Conservation (phyloP, 2,888 invertebrate genomes). For the Dinocampus coccinellae region DNA sequence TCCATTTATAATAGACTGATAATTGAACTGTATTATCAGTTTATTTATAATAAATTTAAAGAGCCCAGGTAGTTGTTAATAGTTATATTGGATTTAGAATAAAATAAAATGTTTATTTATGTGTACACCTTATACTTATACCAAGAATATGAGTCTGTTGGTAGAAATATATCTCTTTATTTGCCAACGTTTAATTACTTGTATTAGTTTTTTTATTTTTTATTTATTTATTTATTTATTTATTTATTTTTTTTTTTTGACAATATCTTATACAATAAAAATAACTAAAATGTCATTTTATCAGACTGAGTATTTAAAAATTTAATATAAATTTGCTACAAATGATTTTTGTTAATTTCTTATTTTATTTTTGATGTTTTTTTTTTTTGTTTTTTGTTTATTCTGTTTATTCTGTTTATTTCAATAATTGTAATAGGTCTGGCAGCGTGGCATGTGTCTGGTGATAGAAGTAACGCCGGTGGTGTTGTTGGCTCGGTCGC, state of each 20-base stretch:
- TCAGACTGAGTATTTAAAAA: no score
- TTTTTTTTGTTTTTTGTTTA: conserved; percentile 13
- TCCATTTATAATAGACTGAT: conserved; percentile 14
- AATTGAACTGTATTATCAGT: conserved; percentile 35
- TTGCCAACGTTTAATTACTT: conserved; percentile 44
- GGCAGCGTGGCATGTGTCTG: conserved; percentile 87
- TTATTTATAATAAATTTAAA: conserved; percentile 28
- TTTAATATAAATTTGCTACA: conserved; percentile 1
- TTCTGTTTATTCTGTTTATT: no score
- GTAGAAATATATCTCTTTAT: conserved; percentile 42
- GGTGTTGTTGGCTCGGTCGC: conserved; percentile 63
- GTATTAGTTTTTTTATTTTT: conserved; percentile 33
- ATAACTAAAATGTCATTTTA: no score
- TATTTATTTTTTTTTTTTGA: no score
- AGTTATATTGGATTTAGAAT: neutral
- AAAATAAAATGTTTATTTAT: neutral
- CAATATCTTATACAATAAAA: no score
- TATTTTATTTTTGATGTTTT: neutral
- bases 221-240: conserved; percentile 31
- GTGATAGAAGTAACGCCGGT: conserved; percentile 77
- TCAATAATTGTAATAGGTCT: no score
- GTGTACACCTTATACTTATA: conserved; percentile 17
- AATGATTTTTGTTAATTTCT: neutral
- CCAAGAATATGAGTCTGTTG: conserved; percentile 32
- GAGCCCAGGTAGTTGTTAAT: conserved; percentile 1